These are phyloP conservation scores for Virgularia gustaviana DNA, from an alignment of 92 coral and sea anemone genomes.

Conservation along the genomic window DNA sequence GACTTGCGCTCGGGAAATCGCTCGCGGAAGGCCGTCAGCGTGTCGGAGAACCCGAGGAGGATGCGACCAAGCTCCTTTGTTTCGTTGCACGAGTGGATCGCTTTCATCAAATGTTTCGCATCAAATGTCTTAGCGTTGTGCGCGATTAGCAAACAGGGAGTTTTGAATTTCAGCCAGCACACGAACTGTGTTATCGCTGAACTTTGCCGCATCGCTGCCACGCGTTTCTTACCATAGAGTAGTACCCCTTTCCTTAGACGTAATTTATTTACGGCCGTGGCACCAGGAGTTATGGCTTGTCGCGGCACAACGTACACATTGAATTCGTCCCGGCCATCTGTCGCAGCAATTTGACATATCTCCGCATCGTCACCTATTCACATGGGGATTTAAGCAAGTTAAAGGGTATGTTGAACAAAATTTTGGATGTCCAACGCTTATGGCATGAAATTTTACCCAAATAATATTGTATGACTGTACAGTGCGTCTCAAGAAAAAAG, in stretches of 20 bases:
- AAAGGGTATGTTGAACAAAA: too few relatives aligned
- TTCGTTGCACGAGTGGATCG: slow-evolving; percentile 23
- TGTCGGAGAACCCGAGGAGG: slow-evolving; percentile 53
- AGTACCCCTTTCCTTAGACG: slow-evolving; percentile 46
- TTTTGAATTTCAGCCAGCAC: slow-evolving; percentile 44
- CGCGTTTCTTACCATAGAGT: slow-evolving; percentile 51
- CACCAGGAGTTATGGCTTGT: slow-evolving; percentile 39
- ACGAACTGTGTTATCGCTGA: slow-evolving; percentile 28
- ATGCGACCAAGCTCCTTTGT: slow-evolving; percentile 29
- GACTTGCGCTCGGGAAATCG: slow-evolving; percentile 54
- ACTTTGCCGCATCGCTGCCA: slow-evolving; percentile 39
- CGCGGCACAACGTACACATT: slow-evolving; percentile 46
- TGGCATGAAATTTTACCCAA: background rate
- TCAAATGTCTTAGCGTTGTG: slow-evolving; percentile 57
- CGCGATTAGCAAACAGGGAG: slow-evolving; percentile 53
- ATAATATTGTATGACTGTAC: background rate
- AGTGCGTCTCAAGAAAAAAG: background rate
- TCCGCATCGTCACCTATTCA: slow-evolving; percentile 54
- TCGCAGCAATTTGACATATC: slow-evolving; percentile 59
- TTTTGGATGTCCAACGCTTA: too few relatives aligned
- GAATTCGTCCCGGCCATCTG: slow-evolving; percentile 52
- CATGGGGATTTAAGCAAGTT: background rate
- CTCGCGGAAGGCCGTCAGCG: slow-evolving; percentile 59
- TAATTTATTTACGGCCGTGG: slow-evolving; percentile 61
- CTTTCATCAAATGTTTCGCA: slow-evolving; percentile 47